Base-by-base conservation (phyloP, 2,797 vertebrate genomes). In the Discoglossus pictus region DNA sequence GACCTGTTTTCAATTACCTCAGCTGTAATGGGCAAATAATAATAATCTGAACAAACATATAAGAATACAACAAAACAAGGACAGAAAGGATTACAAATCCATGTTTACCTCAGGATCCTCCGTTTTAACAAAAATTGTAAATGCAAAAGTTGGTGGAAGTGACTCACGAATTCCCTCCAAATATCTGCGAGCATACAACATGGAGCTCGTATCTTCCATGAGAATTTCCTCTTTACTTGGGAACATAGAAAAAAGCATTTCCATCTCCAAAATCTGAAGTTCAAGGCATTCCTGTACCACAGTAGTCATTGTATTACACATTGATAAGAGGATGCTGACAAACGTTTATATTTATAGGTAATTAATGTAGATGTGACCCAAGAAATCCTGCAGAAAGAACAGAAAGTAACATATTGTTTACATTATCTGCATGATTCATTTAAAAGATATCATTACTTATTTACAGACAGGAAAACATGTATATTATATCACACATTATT, bases 171-270 rank as follows among this genome's bases (percentile, higher is more conserved):
- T 5, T 1, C 73, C 70, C 11, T 78, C 73, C 72, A 90, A 60
- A 62, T 88, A 88, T 9, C 31, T 72, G 72, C 74, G 80, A 73
- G 85, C 13, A 7, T 72, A 15, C 1, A 73, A 69, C 16, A 88
- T 65, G 12, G 74, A 74, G 10, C 80, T 83, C 11, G 80, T 72
- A 27, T 84, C 81, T 55, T 82, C 76, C 52, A 90, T 47, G 1
- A 40, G 76, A 23, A 91, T 17, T 66, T 91, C 89, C 7, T 84
- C 88, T 76, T 83, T 84, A 46, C 80, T 79, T 53, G 89, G 87
- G 65, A 90, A 90, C 88, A 89, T 89, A 0, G 88, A 87, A 24
- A 85, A 78, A 7, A 91, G 79, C 87, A 89, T 87, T 78, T 90
- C 89, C 73, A 90, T 55, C 51, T 90, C 89, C 42, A 84, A 63